These are phyloP conservation scores for Strigamia crassipes DNA, from an alignment of 2,888 invertebrate species.

Conservation along the genomic window DNA sequence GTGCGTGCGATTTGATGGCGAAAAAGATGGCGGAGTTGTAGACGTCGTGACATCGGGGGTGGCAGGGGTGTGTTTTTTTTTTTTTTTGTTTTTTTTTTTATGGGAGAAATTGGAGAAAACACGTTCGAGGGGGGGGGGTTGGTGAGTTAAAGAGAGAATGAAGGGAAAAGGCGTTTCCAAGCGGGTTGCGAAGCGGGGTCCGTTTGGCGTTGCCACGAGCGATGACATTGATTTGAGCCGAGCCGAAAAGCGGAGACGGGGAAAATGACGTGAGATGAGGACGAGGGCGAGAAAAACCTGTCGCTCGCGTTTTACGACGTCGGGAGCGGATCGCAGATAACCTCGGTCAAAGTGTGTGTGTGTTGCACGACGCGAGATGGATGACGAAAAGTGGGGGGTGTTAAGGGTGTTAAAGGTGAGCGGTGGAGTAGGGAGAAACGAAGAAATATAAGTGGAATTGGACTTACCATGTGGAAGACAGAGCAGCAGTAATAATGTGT, in stretches of 20 bases:
- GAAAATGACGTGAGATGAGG: constrained; percentile 10
- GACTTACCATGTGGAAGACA: constrained; percentile 33
- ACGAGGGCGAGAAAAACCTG: constrained; percentile 16
- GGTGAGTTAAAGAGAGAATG: neutral
- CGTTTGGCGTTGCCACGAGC: neutral
- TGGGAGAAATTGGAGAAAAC: neutral
- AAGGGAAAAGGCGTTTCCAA: neutral
- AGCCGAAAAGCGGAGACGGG: neutral
- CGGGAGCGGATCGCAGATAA: neutral
- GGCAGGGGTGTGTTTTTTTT: too few species aligned
- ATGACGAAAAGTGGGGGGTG: too few species aligned
- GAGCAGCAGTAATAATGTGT: constrained; percentile 19
- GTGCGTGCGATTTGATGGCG: neutral
- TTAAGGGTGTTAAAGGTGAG: too few species aligned
- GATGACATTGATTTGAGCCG: constrained; percentile 2
- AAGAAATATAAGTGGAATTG: neutral
- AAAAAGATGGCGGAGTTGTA: neutral
- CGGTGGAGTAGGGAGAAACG: neutral
- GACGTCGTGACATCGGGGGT: too few species aligned
- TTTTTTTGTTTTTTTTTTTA: too few species aligned
- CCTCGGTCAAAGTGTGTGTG: too few species aligned
- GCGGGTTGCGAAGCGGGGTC: constrained; percentile 6
- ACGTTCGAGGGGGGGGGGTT: neutral
- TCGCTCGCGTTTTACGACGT: constrained; percentile 24
- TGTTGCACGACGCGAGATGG: too few species aligned